Conservation (phyloP, 2,888 invertebrate genomes). For the Silvanus unidentatus region DNA sequence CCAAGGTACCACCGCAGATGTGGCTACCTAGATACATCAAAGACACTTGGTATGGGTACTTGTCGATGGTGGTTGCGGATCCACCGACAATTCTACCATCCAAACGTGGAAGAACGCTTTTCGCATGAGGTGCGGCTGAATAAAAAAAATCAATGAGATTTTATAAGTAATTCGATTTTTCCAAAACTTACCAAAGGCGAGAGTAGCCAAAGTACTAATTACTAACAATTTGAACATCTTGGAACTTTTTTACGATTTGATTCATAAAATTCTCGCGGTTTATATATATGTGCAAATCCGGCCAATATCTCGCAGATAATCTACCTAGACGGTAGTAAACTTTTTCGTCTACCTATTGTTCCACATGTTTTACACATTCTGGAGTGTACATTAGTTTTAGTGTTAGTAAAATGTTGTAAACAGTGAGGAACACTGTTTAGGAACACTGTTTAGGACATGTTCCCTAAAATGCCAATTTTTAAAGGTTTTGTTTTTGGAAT, state of each 20-base stretch:
- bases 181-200: slow-evolving; percentile 1
- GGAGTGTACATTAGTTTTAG: slow-evolving; percentile 50
- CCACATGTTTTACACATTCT: slow-evolving; percentile 4
- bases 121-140: not conserved
- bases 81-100: slow-evolving; percentile 41
- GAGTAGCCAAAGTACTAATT: not conserved
- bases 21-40: too few relatives aligned
- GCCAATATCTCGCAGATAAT: too few relatives aligned
- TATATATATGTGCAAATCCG: too few relatives aligned
- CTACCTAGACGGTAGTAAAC: too few relatives aligned
- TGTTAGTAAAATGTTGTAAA: slow-evolving; percentile 59
- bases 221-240: slow-evolving; percentile 3
- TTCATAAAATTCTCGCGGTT: too few relatives aligned
- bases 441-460: slow-evolving; percentile 64
- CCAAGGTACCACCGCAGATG: too few relatives aligned
- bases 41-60: slow-evolving; percentile 47
- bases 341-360: too few relatives aligned
- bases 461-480: too few relatives aligned
- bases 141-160: not conserved
- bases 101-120: not conserved
- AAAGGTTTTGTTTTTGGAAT: too few relatives aligned
- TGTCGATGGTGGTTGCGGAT: slow-evolving; percentile 45
- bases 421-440: slow-evolving; percentile 58
- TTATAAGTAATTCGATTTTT: not conserved
- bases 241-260: not conserved